Percentiles rank a stretch among this genome's conserved stretches.
These are phyloP conservation scores for Seira ritae DNA, from an alignment of 2,888 invertebrate genomes.

Conservation along the genomic window DNA sequence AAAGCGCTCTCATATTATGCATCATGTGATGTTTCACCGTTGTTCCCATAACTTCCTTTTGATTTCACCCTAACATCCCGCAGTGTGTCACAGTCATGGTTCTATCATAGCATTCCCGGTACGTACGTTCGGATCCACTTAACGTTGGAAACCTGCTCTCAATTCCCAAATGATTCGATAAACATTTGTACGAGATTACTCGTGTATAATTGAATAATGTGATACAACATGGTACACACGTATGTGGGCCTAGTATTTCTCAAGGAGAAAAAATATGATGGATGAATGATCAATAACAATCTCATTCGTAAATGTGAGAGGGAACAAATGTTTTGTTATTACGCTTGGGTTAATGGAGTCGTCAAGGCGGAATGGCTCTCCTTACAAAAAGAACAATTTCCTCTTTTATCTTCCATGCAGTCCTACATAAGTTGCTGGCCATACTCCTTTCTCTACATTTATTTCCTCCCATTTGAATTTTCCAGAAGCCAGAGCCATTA, in stretches of 20 bases:
- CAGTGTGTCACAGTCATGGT: too few relatives aligned
- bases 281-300: constrained; percentile 11
- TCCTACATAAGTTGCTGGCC: too few relatives aligned
- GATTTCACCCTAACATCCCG: too few relatives aligned
- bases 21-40: too few relatives aligned
- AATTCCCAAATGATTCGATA: neutral
- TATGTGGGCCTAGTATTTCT: neutral
- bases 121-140: neutral
- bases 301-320: neutral
- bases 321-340: neutral
- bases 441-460: neutral
- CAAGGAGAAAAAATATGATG: neutral
- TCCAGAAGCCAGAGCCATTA: too few relatives aligned
- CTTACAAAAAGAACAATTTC: neutral
- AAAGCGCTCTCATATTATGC: neutral
- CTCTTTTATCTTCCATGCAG: too few relatives aligned
- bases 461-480: too few relatives aligned
- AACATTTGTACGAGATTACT: neutral
- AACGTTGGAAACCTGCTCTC: neutral
- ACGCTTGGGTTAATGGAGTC: neutral
- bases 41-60: too few relatives aligned
- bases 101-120: too few relatives aligned
- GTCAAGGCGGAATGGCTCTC: neutral
- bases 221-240: neutral
- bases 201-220: neutral